A percentile compares a stretch with the other conserved stretches of the same genome.
Conservation (phyloP, 2,888 invertebrate species). For the Drosophila bunnanda region DNA sequence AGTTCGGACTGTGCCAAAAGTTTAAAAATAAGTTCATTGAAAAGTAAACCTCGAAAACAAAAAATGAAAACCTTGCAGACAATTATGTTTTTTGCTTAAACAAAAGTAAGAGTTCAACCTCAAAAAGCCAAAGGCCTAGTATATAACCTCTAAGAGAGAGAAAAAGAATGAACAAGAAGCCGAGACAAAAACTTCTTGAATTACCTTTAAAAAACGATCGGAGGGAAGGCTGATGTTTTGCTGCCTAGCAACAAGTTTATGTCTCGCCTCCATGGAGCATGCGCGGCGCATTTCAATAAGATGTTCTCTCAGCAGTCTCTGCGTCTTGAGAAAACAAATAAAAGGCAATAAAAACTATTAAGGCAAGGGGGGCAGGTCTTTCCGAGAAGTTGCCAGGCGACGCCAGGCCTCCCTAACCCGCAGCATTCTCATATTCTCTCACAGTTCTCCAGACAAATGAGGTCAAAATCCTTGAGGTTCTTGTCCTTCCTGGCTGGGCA, state of each 20-base stretch:
- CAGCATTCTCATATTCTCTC: constrained; percentile 32
- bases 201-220: constrained; percentile 54
- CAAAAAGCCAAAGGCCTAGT: constrained; percentile 66
- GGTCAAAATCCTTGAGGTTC: constrained; percentile 84
- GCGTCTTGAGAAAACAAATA: constrained; percentile 56
- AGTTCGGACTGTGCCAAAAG: constrained; percentile 27
- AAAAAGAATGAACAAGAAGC: neutral
- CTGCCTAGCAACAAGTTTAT: constrained; percentile 61
- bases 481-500: constrained; percentile 77
- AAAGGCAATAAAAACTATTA: constrained; percentile 59
- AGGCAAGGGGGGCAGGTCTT: constrained; percentile 52
- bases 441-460: constrained; percentile 60
- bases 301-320: constrained; percentile 23
- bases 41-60: constrained; percentile 20
- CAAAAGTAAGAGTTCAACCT: constrained; percentile 68
- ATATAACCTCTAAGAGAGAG: constrained; percentile 19
- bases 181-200: constrained; percentile 45
- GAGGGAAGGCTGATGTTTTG: constrained; percentile 13
- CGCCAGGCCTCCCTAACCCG: constrained; percentile 22
- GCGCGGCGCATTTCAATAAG: constrained; percentile 32
- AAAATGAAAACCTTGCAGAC: constrained; percentile 37
- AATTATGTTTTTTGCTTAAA: constrained; percentile 26
- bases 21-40: constrained; percentile 36
- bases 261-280: constrained; percentile 32
- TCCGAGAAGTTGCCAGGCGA: constrained; percentile 65